phyloP scores from a whole-genome alignment of 2,888 invertebrate genomes.

The Chironomus tentans region DNA sequence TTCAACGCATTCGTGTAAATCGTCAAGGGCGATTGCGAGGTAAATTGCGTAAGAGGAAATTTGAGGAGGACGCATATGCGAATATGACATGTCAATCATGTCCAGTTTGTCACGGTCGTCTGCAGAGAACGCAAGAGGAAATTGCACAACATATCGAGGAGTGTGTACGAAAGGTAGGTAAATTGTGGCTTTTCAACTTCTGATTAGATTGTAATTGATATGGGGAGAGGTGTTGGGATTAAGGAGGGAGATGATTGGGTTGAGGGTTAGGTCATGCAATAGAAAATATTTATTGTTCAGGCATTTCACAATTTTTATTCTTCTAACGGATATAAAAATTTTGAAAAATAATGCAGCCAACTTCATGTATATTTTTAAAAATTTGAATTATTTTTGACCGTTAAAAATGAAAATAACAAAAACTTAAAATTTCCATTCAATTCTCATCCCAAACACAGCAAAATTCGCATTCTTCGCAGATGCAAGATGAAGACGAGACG shows the following conservation, averaged over 20 bases:
- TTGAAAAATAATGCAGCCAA: no score
- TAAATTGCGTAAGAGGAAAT: slow-evolving; percentile 57
- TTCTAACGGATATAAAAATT: no score
- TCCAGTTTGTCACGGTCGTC: slow-evolving; percentile 54
- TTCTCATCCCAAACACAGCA: neutral
- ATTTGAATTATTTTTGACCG: neutral
- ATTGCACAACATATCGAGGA: slow-evolving; percentile 55
- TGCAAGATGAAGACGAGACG: slow-evolving; percentile 52
- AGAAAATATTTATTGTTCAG: no score
- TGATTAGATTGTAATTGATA: no score
- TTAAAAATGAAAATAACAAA: neutral
- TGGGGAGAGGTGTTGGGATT: no score
- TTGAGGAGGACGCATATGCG: slow-evolving; percentile 44
- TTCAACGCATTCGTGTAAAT: slow-evolving; percentile 60
- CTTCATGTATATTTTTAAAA: no score
- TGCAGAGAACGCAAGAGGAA: slow-evolving; percentile 50
- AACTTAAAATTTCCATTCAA: no score
- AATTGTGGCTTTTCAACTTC: neutral
- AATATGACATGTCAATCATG: slow-evolving; percentile 43
- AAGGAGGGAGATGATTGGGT: no score
- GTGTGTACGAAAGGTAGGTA: slow-evolving; percentile 48
- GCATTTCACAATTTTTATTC: no score
- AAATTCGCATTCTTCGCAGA: neutral
- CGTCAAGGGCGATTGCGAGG: slow-evolving; percentile 57
- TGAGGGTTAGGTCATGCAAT: no score